These are phyloP conservation scores for Melitaea cinxia DNA, from an alignment of 1,140 invertebrate genomes.

Conservation along the genomic window DNA sequence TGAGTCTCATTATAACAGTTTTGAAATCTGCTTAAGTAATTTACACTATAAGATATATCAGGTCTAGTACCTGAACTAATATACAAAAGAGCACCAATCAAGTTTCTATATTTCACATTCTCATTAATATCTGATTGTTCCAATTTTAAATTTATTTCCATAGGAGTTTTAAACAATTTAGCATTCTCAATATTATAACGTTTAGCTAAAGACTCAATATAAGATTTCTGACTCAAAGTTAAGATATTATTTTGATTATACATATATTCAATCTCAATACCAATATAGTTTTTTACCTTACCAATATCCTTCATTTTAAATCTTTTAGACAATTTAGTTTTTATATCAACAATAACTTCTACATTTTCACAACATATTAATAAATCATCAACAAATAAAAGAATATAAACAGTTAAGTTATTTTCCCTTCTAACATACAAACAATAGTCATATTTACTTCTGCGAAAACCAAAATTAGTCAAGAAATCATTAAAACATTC, in stretches of 20 bases:
- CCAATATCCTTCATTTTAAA: conserved; percentile 61
- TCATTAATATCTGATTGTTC: conserved; percentile 24
- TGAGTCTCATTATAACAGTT: conserved; percentile 60
- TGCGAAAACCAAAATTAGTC: conserved; percentile 32
- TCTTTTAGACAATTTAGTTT: conserved; percentile 41
- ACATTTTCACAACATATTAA: conserved; percentile 44
- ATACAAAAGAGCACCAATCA: conserved; percentile 31
- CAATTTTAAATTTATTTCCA: conserved; percentile 30
- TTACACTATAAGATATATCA: conserved; percentile 33
- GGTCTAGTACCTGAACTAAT: conserved; percentile 33
- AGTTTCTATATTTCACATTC: conserved; percentile 32
- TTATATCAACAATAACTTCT: conserved; percentile 19
- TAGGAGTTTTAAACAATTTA: conserved; percentile 26
- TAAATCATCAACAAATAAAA: conserved; percentile 32
- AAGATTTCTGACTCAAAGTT: conserved; percentile 27
- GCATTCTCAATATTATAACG: conserved; percentile 27
- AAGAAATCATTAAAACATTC: conserved; percentile 41
- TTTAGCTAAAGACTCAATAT: conserved; percentile 31
- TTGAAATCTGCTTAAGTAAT: conserved; percentile 59
- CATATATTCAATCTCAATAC: conserved; percentile 29
- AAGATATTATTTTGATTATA: conserved; percentile 19
- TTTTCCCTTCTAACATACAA: conserved; percentile 44
- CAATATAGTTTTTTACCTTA: conserved; percentile 49
- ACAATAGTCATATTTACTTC: conserved; percentile 47
- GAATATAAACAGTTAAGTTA: conserved; percentile 10